These are phyloP conservation scores for human (Homo sapiens) DNA, from an alignment of 2,113 vertebrate genomes.

Conservation along the genomic window GRCh38 chr16:23941501-23942000, in stretches of 20 bases:
- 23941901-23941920: neutral
- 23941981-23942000: slow-evolving; percentile 25
- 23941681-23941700: slow-evolving; percentile 1
- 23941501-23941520: neutral
- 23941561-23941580: neutral
- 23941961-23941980: neutral
- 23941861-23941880: slow-evolving; percentile 10
- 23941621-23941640: slow-evolving; percentile 45
- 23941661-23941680: slow-evolving; percentile 6
- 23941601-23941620: slow-evolving; percentile 63
- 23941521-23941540: slow-evolving; percentile 5
- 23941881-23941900: neutral
- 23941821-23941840: neutral
- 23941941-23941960: neutral
- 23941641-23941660: neutral
- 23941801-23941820: neutral
- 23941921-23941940: slow-evolving; percentile 9
- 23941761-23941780: neutral
- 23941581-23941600: slow-evolving; percentile 38
- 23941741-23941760: neutral
- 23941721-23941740: slow-evolving; percentile 6
- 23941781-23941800: neutral
- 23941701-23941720: neutral
- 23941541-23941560: slow-evolving; percentile 27
- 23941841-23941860: neutral